phyloP scores from a whole-genome alignment of 2,888 invertebrate species.

The Eupeodes latifasciatus region DNA sequence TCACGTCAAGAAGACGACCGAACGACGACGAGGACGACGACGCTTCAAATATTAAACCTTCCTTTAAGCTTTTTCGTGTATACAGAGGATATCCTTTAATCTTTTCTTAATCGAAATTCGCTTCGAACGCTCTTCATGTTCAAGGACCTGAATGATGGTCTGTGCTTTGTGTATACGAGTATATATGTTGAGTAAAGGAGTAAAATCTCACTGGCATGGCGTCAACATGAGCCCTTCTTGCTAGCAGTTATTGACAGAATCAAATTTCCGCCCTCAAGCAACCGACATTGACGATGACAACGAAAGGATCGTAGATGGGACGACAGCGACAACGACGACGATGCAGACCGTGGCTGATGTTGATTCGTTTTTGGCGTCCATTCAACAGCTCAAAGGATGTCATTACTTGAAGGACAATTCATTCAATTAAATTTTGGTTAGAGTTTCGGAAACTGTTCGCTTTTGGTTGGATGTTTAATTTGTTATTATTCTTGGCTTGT shows the following conservation, averaged over 20 bases:
- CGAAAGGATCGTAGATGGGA: slow-evolving; percentile 55
- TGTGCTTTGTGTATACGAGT: slow-evolving; percentile 33
- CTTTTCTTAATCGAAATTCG: slow-evolving; percentile 62
- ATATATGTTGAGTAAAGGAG: slow-evolving; percentile 30
- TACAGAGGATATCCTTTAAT: slow-evolving; percentile 61
- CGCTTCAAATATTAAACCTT: slow-evolving; percentile 51
- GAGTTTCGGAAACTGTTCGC: slow-evolving; percentile 48
- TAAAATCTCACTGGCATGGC: slow-evolving; percentile 39
- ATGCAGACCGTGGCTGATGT: slow-evolving; percentile 47
- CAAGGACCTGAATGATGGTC: slow-evolving; percentile 31
- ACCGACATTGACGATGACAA: slow-evolving; percentile 59
- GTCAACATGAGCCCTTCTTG: slow-evolving; percentile 50
- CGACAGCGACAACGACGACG: background rate
- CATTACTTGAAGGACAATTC: slow-evolving; percentile 69
- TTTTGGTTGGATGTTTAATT: slow-evolving; percentile 61
- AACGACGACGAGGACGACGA: background rate
- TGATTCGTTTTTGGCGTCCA: slow-evolving; percentile 67
- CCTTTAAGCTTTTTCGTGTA: slow-evolving; percentile 47
- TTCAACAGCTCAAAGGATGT: slow-evolving; percentile 66
- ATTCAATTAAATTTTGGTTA: slow-evolving; percentile 64
- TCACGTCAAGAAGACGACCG: slow-evolving; percentile 24
- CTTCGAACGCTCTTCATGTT: slow-evolving; percentile 47
- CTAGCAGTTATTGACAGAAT: slow-evolving; percentile 65
- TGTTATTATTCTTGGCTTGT: slow-evolving; percentile 59
- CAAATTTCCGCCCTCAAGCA: slow-evolving; percentile 69